phyloP scores from a whole-genome alignment of 2,797 vertebrate species.

The Choloepus didactylus region DNA sequence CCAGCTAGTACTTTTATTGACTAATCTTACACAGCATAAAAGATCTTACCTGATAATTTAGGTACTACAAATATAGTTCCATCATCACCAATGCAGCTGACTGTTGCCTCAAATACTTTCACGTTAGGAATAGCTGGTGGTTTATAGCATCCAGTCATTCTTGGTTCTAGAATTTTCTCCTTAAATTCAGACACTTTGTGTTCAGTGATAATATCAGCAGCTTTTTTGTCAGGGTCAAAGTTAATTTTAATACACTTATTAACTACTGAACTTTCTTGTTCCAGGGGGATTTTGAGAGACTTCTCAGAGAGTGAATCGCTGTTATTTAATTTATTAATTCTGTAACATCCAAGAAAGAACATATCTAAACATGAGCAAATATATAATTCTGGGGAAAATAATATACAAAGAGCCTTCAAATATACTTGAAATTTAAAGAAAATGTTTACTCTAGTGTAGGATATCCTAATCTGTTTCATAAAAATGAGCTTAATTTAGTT shows the following conservation, averaged over 20 bases:
- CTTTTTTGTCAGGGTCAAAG: constrained; percentile 57
- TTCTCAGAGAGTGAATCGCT: constrained; percentile 66
- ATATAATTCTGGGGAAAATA: constrained; percentile 11
- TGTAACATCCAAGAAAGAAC: constrained; percentile 80
- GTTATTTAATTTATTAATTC: constrained; percentile 73
- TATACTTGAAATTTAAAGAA: constrained; percentile 58
- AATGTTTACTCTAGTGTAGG: constrained; percentile 26
- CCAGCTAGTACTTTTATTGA: not conserved
- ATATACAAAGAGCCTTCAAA: constrained; percentile 59
- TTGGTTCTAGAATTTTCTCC: constrained; percentile 44
- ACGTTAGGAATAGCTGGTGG: constrained; percentile 90
- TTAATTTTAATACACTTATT: constrained; percentile 26
- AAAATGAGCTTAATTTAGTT: constrained; percentile 50
- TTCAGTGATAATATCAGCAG: constrained; percentile 49
- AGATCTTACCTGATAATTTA: constrained; percentile 90
- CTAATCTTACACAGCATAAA: not conserved
- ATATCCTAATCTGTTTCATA: not conserved
- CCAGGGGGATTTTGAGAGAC: constrained; percentile 22
- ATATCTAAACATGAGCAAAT: constrained; percentile 61
- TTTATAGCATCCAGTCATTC: constrained; percentile 87
- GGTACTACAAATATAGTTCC: constrained; percentile 93
- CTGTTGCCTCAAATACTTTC: constrained; percentile 86
- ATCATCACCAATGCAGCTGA: constrained; percentile 92
- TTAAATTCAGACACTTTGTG: constrained; percentile 29
- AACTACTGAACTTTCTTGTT: constrained; percentile 60